These are phyloP conservation scores for Butastur rufipennis DNA, from an alignment of 2,113 vertebrate species.

Conservation along the genomic window DNA sequence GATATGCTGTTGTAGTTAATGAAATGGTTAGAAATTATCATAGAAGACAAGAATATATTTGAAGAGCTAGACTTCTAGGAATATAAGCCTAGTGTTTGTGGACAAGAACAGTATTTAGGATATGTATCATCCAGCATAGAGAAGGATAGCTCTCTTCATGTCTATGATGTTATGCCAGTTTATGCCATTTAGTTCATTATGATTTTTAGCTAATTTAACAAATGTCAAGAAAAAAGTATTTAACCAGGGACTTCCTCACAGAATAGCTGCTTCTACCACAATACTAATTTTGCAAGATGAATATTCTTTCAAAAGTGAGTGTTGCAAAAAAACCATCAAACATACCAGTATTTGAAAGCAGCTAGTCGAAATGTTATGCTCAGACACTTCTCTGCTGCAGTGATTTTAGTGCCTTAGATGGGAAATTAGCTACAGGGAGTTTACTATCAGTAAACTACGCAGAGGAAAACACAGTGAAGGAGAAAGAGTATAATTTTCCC, in stretches of 20 bases:
- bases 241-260: conserved; percentile 22
- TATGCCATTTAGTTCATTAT: background rate
- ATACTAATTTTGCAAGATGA: conserved; percentile 54
- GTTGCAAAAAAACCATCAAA: conserved; percentile 46
- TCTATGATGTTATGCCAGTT: background rate
- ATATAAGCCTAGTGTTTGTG: background rate
- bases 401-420: background rate
- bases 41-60: background rate
- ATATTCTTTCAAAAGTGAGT: conserved; percentile 38
- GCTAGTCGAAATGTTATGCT: conserved; percentile 40
- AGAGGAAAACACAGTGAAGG: background rate
- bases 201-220: background rate
- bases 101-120: background rate
- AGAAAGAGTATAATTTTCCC: background rate
- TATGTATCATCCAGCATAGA: background rate
- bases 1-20: background rate
- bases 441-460: background rate
- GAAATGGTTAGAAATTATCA: background rate
- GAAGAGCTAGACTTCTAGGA: background rate
- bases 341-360: conserved; percentile 48
- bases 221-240: conserved; percentile 44
- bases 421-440: background rate
- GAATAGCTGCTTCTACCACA: conserved; percentile 36
- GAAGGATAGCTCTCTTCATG: background rate
- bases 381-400: background rate